These are phyloP conservation scores for Percina caprodes DNA, from an alignment of 2,113 vertebrate species.

Conservation along the genomic window DNA sequence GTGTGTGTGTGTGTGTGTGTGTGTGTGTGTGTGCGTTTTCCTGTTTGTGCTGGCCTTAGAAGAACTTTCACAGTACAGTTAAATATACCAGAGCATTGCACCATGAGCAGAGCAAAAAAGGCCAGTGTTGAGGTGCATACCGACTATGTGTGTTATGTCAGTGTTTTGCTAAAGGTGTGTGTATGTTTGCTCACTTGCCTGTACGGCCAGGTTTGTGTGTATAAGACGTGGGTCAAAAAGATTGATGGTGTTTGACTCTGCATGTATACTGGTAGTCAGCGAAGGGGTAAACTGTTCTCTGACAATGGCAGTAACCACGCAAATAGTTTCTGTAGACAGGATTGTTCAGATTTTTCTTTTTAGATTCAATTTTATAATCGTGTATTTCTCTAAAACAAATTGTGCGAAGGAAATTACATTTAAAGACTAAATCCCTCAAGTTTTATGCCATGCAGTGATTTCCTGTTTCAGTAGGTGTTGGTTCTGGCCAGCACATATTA, in stretches of 20 bases:
- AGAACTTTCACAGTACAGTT: slow-evolving; percentile 18
- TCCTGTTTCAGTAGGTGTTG: background rate
- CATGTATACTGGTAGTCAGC: background rate
- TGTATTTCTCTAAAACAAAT: background rate
- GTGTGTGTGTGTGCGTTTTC: slow-evolving; percentile 11
- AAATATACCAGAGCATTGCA: slow-evolving; percentile 41
- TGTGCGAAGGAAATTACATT: background rate
- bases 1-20: background rate
- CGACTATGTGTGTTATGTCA: slow-evolving; percentile 43
- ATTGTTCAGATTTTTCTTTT: background rate
- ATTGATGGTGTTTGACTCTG: background rate
- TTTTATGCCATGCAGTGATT: background rate
- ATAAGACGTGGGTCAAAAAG: slow-evolving; percentile 3
- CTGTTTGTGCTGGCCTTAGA: slow-evolving; percentile 27
- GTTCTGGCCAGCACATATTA: background rate
- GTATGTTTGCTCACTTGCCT: slow-evolving; percentile 54
- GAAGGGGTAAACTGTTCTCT: background rate
- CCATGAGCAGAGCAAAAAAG: slow-evolving; percentile 34
- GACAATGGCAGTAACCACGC: background rate
- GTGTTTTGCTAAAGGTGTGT: slow-evolving; percentile 45
- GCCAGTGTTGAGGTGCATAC: slow-evolving; percentile 31
- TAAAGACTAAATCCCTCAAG: background rate
- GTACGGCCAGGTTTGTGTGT: slow-evolving; percentile 27
- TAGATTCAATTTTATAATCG: background rate
- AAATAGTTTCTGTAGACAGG: background rate